phyloP scores from a whole-genome alignment of 2,113 vertebrate species.

The Trochalopteron elliotii region DNA sequence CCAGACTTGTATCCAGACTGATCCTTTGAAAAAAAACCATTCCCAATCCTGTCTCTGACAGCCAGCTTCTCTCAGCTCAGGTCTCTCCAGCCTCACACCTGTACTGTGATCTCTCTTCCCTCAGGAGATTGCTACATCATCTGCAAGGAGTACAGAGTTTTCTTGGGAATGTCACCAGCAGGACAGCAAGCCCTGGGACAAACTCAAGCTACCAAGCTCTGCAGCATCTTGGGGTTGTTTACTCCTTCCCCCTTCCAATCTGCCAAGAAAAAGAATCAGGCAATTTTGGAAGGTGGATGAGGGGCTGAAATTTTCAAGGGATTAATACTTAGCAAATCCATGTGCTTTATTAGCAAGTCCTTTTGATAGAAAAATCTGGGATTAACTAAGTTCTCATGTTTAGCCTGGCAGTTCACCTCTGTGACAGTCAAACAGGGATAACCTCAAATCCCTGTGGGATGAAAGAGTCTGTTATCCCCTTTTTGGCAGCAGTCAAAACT shows the following conservation, averaged over 20 bases:
- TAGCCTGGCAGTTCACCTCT: not conserved
- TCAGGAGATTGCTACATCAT: not conserved
- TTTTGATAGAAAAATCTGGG: not conserved
- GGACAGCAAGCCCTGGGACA: not conserved
- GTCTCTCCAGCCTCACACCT: not conserved
- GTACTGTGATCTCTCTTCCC: not conserved
- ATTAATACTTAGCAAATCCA: slow-evolving; percentile 11
- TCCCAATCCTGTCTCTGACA: not conserved
- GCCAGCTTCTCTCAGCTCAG: not conserved
- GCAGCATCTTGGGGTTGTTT: not conserved
- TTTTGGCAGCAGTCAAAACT: slow-evolving; percentile 1
- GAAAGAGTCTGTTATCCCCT: not conserved
- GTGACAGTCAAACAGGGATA: not conserved
- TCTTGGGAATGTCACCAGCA: not conserved
- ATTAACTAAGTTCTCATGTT: slow-evolving; percentile 43
- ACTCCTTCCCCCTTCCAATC: not conserved
- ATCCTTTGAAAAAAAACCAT: not conserved
- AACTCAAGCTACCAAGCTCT: not conserved
- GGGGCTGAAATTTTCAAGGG: not conserved
- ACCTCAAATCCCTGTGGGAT: not conserved
- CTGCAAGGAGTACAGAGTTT: not conserved
- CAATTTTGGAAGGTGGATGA: not conserved
- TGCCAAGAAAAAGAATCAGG: not conserved
- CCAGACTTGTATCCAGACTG: not conserved
- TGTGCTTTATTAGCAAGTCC: not conserved